These are phyloP conservation scores for Drosophila novamexicana DNA, from an alignment of 1,140 invertebrate species.

Conservation along the genomic window DNA sequence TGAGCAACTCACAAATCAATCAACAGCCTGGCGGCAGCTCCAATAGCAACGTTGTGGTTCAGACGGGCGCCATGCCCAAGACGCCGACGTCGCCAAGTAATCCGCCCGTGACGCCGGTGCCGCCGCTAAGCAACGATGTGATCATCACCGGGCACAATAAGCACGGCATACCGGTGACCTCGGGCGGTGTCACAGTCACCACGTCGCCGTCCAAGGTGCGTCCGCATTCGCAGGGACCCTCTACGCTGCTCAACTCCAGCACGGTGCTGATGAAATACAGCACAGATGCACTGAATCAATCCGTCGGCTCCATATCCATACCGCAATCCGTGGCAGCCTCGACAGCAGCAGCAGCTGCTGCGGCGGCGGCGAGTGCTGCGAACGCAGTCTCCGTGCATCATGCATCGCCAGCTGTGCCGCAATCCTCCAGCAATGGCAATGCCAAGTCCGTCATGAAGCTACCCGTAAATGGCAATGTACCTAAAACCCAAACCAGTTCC, in stretches of 20 bases:
- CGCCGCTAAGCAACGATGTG: constrained; percentile 83
- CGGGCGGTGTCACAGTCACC: constrained; percentile 88
- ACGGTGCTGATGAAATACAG: constrained; percentile 81
- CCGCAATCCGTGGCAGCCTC: constrained; percentile 42
- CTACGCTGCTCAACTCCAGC: constrained; percentile 83
- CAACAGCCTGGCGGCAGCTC: constrained; percentile 75
- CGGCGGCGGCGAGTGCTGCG: constrained; percentile 27
- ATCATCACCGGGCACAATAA: constrained; percentile 85
- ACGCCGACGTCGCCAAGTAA: constrained; percentile 57
- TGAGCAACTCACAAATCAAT: constrained; percentile 90
- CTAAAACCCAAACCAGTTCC: not conserved
- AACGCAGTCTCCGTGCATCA: constrained; percentile 82
- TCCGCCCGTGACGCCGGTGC: constrained; percentile 81
- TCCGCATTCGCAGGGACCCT: constrained; percentile 85
- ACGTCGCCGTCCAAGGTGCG: constrained; percentile 86
- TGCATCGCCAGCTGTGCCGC: constrained; percentile 79
- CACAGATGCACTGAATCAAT: constrained; percentile 82
- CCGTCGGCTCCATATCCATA: constrained; percentile 79
- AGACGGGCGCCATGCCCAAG: constrained; percentile 70
- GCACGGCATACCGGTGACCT: constrained; percentile 85
- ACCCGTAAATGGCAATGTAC: constrained; percentile 79
- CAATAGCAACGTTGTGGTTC: constrained; percentile 77
- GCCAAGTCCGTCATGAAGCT: constrained; percentile 83
- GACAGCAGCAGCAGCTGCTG: not conserved
- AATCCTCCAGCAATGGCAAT: constrained; percentile 71